phyloP scores from a whole-genome alignment of 1,140 invertebrate species.

The Hyphantria cunea region DNA sequence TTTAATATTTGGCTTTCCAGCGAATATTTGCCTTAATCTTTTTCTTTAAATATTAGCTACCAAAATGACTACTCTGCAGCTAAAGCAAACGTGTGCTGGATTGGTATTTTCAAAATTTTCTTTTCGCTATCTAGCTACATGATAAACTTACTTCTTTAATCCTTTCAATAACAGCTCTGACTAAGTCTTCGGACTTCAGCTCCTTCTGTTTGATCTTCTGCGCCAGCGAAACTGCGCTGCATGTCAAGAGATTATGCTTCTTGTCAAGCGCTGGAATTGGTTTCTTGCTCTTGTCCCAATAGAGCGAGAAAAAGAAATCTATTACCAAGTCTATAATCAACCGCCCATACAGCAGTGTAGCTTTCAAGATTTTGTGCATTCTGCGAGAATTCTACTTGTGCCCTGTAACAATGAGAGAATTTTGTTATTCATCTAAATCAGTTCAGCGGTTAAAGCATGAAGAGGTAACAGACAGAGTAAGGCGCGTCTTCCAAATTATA shows the following conservation, averaged over 20 bases:
- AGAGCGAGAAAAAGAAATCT: conserved; percentile 74
- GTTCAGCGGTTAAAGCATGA: too few species aligned
- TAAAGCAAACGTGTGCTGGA: too few species aligned
- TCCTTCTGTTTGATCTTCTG: conserved; percentile 85
- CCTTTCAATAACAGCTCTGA: conserved; percentile 88
- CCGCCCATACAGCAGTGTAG: conserved; percentile 43
- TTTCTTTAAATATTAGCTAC: too few species aligned
- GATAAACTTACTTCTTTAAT: conserved; percentile 85
- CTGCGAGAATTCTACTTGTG: too few species aligned
- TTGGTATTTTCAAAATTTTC: too few species aligned
- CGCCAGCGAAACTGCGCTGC: conserved; percentile 86
- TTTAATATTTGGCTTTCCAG: too few species aligned
- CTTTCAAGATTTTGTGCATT: conserved; percentile 33
- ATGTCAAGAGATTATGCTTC: conserved; percentile 83
- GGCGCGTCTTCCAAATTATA: too few species aligned
- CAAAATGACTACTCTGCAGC: too few species aligned
- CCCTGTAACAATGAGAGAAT: neutral
- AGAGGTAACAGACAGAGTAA: too few species aligned
- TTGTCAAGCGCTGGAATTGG: conserved; percentile 81
- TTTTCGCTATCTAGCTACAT: too few species aligned
- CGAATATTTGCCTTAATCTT: too few species aligned
- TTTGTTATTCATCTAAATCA: neutral
- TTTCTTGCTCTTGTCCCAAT: conserved; percentile 81
- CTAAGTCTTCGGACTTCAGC: conserved; percentile 87
- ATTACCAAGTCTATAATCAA: conserved; percentile 60